A percentile compares a stretch with the other conserved stretches of the same genome.
Evolutionary conservation across 2,797 vertebrate genomes (phyloP).

Genomic region (Lepus oiostolus): DNA sequence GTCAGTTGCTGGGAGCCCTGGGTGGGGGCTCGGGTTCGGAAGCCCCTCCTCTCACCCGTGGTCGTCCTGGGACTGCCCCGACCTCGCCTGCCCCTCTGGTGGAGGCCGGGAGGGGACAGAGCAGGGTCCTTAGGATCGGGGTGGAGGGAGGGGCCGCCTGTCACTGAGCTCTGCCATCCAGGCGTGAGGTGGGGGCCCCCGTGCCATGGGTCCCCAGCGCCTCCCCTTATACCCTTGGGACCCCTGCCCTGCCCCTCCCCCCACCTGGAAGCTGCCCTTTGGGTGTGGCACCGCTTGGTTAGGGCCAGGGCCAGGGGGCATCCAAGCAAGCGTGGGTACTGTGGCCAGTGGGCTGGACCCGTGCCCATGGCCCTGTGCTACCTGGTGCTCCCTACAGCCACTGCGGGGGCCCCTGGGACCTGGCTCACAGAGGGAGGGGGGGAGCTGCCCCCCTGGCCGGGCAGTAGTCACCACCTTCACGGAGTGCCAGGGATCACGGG

Average conservation of each 20-base stretch:
- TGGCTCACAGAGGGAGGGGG: not conserved
- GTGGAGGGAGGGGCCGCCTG: not conserved
- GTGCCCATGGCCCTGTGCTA: conserved; percentile 79
- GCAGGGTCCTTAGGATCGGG: too few relatives aligned
- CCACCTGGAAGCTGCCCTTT: not conserved
- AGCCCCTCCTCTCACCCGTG: not conserved
- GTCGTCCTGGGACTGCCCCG: not conserved
- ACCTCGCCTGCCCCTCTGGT: not conserved
- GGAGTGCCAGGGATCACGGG: too few relatives aligned
- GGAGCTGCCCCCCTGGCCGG: not conserved
- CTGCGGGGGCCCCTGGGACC: conserved; percentile 15
- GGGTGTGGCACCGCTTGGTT: not conserved
- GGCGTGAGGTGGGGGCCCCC: not conserved
- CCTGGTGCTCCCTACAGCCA: not conserved
- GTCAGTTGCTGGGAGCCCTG: rapidly evolving
- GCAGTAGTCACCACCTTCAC: not conserved
- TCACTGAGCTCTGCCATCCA: not conserved
- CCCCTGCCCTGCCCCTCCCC: not conserved
- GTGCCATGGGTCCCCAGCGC: rapidly evolving
- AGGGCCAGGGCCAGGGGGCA: conserved; percentile 71
- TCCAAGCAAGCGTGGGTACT: conserved; percentile 79
- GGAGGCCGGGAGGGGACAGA: not conserved
- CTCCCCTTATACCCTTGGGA: not conserved
- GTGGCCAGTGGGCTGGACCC: conserved; percentile 83
- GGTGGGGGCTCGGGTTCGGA: not conserved